A percentile compares a stretch with the other conserved stretches of the same genome.
phyloP scores from a whole-genome alignment of 2,888 invertebrate species.

The Elgonia sp. region DNA sequence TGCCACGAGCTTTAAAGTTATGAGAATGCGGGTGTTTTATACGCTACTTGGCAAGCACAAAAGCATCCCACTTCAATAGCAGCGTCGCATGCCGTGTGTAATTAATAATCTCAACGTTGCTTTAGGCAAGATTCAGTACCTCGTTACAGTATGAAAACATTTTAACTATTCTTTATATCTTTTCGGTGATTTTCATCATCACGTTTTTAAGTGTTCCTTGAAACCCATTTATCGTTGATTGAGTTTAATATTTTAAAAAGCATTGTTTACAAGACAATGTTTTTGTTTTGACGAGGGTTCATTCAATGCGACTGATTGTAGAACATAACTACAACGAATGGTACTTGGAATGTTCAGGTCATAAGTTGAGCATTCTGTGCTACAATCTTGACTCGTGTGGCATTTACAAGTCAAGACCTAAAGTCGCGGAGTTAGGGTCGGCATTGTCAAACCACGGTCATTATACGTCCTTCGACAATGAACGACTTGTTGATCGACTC shows the following conservation, averaged over 20 bases:
- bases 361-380: conserved; percentile 58
- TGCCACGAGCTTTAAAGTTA: conserved; percentile 66
- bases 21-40: conserved; percentile 75
- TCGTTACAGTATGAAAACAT: conserved; percentile 46
- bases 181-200: conserved; percentile 40
- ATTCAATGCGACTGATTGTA: conserved; percentile 23
- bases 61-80: conserved; percentile 66
- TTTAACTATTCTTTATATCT: conserved; percentile 22
- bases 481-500: conserved; percentile 80
- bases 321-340: conserved; percentile 34
- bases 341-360: conserved; percentile 52
- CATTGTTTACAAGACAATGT: conserved; percentile 16
- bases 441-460: conserved; percentile 78
- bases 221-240: conserved; percentile 9
- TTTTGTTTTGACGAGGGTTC: conserved; percentile 24
- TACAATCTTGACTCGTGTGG: conserved; percentile 78
- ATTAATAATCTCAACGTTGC: conserved; percentile 77
- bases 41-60: conserved; percentile 77
- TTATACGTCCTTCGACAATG: conserved; percentile 71
- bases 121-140: conserved; percentile 70
- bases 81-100: conserved; percentile 66
- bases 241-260: conserved; percentile 15
- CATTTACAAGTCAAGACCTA: conserved; percentile 79
- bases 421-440: conserved; percentile 76
- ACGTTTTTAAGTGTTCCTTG: neutral